Conservation (phyloP, 53 echinoderm and acorn worm species). For the Antedon mediterranea region DNA sequence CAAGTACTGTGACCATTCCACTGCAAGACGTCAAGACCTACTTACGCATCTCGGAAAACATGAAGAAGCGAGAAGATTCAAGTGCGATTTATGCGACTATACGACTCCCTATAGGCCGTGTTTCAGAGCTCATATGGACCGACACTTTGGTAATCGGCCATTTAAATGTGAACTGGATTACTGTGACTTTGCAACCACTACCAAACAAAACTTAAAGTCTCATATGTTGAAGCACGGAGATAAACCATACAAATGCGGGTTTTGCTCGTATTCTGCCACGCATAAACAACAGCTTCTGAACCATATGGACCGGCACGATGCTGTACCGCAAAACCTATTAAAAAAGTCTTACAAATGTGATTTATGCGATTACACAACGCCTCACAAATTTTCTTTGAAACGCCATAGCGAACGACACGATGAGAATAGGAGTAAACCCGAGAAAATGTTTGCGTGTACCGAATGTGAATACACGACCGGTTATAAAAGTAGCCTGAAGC, state of each 20-base stretch:
- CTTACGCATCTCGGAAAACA: conserved; percentile 63
- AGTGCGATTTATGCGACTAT: conserved; percentile 54
- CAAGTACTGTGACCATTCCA: conserved; percentile 42
- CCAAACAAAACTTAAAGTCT: conserved; percentile 49
- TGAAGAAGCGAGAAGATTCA: conserved; percentile 34
- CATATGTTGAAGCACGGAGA: conserved; percentile 44
- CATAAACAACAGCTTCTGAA: conserved; percentile 25
- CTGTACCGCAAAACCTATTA: neutral
- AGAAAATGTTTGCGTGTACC: conserved; percentile 40
- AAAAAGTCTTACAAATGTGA: conserved; percentile 30
- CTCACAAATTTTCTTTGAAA: conserved; percentile 53
- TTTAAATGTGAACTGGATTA: conserved; percentile 42
- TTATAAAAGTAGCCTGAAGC: conserved; percentile 79
- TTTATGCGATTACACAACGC: conserved; percentile 42
- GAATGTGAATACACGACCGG: conserved; percentile 63
- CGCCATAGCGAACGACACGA: conserved; percentile 55
- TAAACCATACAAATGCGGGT: conserved; percentile 37
- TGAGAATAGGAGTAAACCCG: conserved; percentile 44
- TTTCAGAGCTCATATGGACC: conserved; percentile 62
- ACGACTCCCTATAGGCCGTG: conserved; percentile 51
- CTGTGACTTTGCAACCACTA: conserved; percentile 62
- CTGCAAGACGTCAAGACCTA: conserved; percentile 69
- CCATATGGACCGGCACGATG: neutral
- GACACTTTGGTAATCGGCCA: conserved; percentile 43
- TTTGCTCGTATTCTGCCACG: conserved; percentile 35